These are phyloP conservation scores for Tauraco hartlaubi DNA, from an alignment of 2,797 vertebrate species.

Conservation along the genomic window DNA sequence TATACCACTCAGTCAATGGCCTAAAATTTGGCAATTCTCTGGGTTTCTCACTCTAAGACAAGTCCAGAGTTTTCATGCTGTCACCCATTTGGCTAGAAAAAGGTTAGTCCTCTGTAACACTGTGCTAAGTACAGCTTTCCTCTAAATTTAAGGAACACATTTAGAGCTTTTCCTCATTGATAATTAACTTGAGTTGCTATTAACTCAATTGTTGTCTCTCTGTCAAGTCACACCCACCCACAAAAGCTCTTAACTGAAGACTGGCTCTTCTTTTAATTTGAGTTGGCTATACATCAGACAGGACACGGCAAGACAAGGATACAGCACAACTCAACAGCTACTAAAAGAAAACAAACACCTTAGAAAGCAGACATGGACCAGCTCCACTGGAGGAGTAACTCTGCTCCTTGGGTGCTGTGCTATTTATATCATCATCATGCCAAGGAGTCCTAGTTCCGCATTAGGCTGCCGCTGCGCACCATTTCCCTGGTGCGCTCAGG, in stretches of 20 bases:
- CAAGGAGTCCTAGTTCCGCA: neutral
- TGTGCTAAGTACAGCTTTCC: neutral
- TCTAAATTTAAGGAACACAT: constrained; percentile 2
- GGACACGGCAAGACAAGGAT: constrained; percentile 4
- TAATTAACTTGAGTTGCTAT: constrained; percentile 56
- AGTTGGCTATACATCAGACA: constrained; percentile 66
- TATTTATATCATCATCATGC: neutral
- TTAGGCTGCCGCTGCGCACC: neutral
- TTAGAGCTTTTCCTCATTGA: constrained; percentile 37
- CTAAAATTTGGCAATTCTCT: neutral
- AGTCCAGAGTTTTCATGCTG: neutral
- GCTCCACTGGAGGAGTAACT: constrained; percentile 57
- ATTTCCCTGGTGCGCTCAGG: neutral
- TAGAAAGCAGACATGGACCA: constrained; percentile 55
- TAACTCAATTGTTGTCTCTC: constrained; percentile 51
- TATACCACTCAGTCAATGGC: neutral
- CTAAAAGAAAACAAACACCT: constrained; percentile 63
- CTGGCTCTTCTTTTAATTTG: constrained; percentile 68
- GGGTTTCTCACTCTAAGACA: neutral
- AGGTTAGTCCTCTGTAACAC: neutral
- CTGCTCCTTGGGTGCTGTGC: neutral
- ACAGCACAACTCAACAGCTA: constrained; percentile 39
- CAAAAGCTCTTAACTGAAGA: constrained; percentile 57
- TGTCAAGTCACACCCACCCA: constrained; percentile 59
- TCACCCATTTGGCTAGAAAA: neutral